phyloP scores from a whole-genome alignment of 2,797 vertebrate genomes.

The Vireo griseus region DNA sequence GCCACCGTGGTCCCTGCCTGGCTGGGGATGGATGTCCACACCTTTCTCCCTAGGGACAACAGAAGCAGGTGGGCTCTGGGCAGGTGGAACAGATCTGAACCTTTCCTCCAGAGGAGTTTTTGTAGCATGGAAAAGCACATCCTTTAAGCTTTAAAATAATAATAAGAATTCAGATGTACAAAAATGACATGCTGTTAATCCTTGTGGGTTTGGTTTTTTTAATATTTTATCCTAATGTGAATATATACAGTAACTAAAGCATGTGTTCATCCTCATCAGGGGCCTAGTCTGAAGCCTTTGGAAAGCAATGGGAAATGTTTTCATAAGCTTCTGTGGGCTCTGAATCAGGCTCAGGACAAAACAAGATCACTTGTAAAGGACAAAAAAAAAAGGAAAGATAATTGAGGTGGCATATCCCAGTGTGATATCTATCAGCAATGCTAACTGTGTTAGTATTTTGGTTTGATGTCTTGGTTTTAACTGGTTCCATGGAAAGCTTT shows the following conservation, averaged over 20 bases:
- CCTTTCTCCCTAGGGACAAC: neutral
- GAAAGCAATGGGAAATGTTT: neutral
- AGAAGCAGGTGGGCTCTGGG: neutral
- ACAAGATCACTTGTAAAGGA: neutral
- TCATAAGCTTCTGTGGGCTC: neutral
- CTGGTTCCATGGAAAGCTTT: slow-evolving; percentile 27
- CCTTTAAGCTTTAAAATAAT: slow-evolving; percentile 59
- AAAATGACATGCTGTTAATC: neutral
- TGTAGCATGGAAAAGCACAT: slow-evolving; percentile 59
- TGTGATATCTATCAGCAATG: neutral
- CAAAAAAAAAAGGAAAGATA: neutral
- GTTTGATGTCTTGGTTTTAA: neutral
- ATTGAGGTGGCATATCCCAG: neutral
- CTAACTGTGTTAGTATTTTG: no score
- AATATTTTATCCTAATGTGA: slow-evolving; percentile 11
- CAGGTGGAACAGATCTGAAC: neutral
- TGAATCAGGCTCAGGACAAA: neutral
- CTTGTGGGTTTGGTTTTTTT: neutral
- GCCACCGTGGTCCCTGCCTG: neutral
- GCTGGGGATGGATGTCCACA: neutral
- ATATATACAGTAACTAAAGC: slow-evolving; percentile 24
- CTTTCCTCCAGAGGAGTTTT: slow-evolving; percentile 25
- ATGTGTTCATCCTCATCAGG: neutral
- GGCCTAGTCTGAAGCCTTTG: neutral
- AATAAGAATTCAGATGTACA: slow-evolving; percentile 5